Evolutionary conservation across 2,113 vertebrate species (phyloP).

Genomic region (Hippolais icterina): DNA sequence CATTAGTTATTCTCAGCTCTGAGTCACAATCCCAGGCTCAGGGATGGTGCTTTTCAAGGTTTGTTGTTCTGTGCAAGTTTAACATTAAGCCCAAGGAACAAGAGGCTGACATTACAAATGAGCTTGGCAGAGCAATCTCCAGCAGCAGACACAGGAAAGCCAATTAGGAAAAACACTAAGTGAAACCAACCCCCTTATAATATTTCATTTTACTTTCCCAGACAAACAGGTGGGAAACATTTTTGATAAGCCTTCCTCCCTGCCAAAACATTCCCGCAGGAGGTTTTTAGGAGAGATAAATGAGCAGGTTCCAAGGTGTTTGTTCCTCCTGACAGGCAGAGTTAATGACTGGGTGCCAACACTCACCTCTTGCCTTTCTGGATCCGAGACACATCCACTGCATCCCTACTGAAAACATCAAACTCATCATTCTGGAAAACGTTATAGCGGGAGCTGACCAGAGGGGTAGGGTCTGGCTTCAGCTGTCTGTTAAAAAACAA

Average conservation of each 20-base stretch:
- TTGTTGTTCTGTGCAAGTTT: not conserved
- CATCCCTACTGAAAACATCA: conserved; percentile 90
- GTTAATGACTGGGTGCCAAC: not conserved
- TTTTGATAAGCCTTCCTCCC: not conserved
- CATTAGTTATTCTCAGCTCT: not conserved
- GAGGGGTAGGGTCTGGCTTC: conserved; percentile 76
- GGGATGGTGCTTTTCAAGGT: not conserved
- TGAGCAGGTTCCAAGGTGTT: not conserved
- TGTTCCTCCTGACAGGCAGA: not conserved
- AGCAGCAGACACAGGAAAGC: not conserved
- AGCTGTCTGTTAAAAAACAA: conserved; percentile 65
- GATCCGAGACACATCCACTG: conserved; percentile 88
- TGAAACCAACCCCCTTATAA: not conserved
- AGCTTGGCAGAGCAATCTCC: not conserved
- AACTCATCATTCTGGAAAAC: conserved; percentile 94
- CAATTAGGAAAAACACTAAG: not conserved
- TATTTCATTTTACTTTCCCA: not conserved
- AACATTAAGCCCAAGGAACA: not conserved
- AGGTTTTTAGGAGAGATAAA: not conserved
- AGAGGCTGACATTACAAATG: not conserved
- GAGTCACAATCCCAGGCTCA: not conserved
- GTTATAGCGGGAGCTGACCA: conserved; percentile 82
- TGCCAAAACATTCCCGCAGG: not conserved
- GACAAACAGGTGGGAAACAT: not conserved
- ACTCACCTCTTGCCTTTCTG: conserved; percentile 92